Conservation (phyloP, 64 coral and sea anemone species). For the Actinia tenebrosa region DNA sequence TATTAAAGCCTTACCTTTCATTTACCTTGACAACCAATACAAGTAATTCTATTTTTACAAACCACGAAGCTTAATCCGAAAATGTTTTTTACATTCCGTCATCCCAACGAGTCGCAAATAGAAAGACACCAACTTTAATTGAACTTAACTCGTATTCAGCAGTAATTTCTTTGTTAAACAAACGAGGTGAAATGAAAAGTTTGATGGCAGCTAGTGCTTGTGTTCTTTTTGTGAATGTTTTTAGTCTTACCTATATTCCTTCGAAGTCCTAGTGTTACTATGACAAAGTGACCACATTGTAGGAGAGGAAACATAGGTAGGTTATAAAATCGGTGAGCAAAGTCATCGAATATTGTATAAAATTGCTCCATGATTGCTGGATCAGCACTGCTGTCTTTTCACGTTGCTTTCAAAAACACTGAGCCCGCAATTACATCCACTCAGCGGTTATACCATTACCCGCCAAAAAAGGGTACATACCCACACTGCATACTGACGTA, state of each 20-base stretch:
- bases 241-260: conserved; percentile 16
- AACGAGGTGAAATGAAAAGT: no score
- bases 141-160: not conserved
- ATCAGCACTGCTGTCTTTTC: not conserved
- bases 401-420: not conserved
- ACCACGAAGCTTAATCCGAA: no score
- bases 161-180: no score
- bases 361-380: not conserved
- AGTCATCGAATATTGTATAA: not conserved
- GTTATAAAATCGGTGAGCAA: not conserved
- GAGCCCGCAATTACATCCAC: not conserved
- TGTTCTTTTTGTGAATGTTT: not conserved
- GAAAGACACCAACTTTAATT: not conserved
- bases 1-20: no score
- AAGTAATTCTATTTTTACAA: not conserved
- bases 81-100: no score
- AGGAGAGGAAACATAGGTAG: conserved; percentile 18
- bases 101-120: not conserved
- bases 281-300: conserved; percentile 18
- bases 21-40: not conserved
- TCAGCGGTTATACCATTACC: not conserved
- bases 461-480: not conserved
- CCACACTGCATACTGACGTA: no score
- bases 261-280: conserved; percentile 8
- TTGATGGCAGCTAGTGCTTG: no score